Evolutionary conservation across 1,140 invertebrate species (phyloP), one percentile per base, ranked within the genome.

Genomic region (Trypoxylus dichotomus): DNA sequence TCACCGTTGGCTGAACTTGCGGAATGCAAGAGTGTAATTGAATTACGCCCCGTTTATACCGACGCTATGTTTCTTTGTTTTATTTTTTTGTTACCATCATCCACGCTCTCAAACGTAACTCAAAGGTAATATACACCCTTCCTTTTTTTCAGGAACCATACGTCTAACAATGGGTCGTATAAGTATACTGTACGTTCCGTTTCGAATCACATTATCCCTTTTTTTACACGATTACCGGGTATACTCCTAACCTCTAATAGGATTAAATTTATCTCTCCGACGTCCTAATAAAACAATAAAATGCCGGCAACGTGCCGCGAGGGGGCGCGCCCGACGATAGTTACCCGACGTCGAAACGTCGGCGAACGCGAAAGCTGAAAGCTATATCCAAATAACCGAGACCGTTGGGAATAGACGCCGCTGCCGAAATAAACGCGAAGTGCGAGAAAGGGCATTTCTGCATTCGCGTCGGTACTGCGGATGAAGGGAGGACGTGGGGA

Each of bases 261-360:
- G 60, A 68, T 68, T 68, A 68, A 68, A 68, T 68, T 68, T 68
- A 68, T 68, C 27, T 68, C 27, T 29, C 60, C 60, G 60, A 25
- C 60, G 60, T 68, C 60, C 60, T 68, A 68, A 68, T 68, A 68
- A 68, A 68, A 68, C 60, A 68, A 68, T 68, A 68, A 68, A 68
- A 68, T 24, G 27, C 60, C 60, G 21, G 27, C 47, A 68, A 68
- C 13, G 60, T 10, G 60, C 60, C 11, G 27, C 19, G 60, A 24
- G 21, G 19, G 27, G 27, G 60, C 19, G 21, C 19, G 15, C 7
- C 19, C 60, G 60, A 37, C 32, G 27, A 68, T 68, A 68, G 60
- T 68, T 68, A 68, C 24, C 47, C 32, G 32, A 54, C 47, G 47
- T 19, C 5, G 47, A 54, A 19, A 29, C 60, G 32, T 37, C 32